Conservation (phyloP, 2,113 vertebrate species). For the Psammodynastes pulverulentus region DNA sequence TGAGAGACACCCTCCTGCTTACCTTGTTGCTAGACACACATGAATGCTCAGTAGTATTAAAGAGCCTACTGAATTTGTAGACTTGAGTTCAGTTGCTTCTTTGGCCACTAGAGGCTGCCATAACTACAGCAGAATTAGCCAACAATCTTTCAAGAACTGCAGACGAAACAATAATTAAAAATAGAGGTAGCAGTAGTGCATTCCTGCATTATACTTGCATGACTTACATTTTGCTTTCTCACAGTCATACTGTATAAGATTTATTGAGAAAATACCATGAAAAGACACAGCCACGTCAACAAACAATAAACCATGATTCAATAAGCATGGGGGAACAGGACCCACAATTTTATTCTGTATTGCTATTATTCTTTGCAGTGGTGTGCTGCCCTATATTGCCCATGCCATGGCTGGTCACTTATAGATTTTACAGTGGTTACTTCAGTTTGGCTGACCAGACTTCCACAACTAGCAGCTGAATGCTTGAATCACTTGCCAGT, state of each 20-base stretch:
- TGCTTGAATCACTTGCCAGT: neutral
- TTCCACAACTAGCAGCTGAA: neutral
- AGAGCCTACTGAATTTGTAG: neutral
- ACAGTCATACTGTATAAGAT: neutral
- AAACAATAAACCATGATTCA: neutral
- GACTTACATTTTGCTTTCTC: neutral
- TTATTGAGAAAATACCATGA: neutral
- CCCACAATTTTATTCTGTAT: neutral
- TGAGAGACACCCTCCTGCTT: neutral
- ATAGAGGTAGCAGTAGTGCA: neutral
- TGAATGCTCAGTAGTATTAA: neutral
- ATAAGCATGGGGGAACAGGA: neutral
- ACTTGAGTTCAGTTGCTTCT: neutral
- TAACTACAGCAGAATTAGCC: neutral
- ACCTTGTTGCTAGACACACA: neutral
- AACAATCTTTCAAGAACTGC: neutral
- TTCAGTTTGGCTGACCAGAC: neutral
- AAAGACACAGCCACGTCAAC: neutral
- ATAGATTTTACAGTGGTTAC: neutral
- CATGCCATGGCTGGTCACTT: neutral
- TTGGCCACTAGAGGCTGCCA: constrained; percentile 1
- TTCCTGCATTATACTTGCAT: neutral
- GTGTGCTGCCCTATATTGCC: neutral
- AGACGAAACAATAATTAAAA: neutral
- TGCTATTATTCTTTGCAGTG: neutral